Base-by-base conservation (phyloP, 2,888 invertebrate genomes). In the Drosophila merina region DNA sequence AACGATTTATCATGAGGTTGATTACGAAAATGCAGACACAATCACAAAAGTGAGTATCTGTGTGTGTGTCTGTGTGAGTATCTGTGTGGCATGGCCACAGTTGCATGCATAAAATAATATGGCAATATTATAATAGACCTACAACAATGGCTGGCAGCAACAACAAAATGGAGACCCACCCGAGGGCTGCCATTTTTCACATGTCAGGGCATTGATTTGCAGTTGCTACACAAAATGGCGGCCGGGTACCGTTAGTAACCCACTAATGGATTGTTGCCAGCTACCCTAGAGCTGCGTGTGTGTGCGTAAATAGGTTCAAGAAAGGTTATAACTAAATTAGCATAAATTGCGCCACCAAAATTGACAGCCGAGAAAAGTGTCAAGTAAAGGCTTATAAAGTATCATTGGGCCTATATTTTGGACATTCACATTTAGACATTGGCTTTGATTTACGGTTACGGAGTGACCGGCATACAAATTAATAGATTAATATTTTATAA, bases 1-100 rank as follows among this genome's bases (percentile, higher is more conserved):
- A 89, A 84, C 87, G 88, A 89, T 89, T 89, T 89, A 89, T 89
- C 88, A 89, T 89, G 79, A 79, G 88, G 76, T 87, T 88, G 87
- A 89, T 88, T 86, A 86, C 85, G 81, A 87, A 83, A 87, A 79
- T 86, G 80, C 83, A 87, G 77, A 87, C 86, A 77, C 77, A 72
- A 72, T 72, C 76, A 78, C 55, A 62, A 71, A 56, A 66, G 6
- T 64, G 44, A 58, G 28, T 67, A 14, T 49, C 9, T 8, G 12
- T 33, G 25, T 31, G 25, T 50, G 25, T 42, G 14, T 49, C 8
- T 12, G 45, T 26, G 20, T 20, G 1, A 31, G 26, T 28, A 7
- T 48, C 33, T 14, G 36, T 42, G 30, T 44, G 31, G n/a, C 30
- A 36, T 5, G 31, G 56, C 55, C 63, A 63, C 64, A 73, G 62